Base-by-base conservation (phyloP, 2,113 vertebrate species). In the Hemiprocne comata region DNA sequence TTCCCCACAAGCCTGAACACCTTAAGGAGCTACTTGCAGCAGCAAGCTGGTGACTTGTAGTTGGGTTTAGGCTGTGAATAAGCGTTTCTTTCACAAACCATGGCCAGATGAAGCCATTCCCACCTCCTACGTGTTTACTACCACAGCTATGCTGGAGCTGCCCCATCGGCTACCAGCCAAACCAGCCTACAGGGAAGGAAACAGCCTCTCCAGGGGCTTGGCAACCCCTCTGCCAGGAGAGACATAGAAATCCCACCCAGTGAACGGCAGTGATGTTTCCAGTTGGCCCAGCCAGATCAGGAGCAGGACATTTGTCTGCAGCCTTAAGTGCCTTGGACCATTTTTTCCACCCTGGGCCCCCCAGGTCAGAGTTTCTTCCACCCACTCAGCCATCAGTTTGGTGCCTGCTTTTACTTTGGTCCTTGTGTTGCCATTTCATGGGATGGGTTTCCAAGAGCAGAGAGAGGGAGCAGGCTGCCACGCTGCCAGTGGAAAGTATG, bases 191-290 rank as follows among this genome's bases (percentile, higher is more conserved):
- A 1, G 38, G 42, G 80, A 58, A 58, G 46, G 60, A 36, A 80
- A 38, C 8, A 38, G 46, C 33, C 40, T 34, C 0, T 0, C 2
- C 0, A 0, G 44, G 31, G 23, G 14, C 0, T 5, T 57, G 65
- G 33, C 29, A 58, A 6, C 16, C 21, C 31, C 48, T 82, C 57
- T 75, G 36, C 53, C 9, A 3, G 46, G 31, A 58, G 2, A 85
- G 48, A 51, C 48, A 13, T 1, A 74, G 40, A 33, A 40, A 53
- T 42, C 14, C 13, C 23, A 50, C 51, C 40, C 0, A 0, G 7
- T 12, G 38, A 82, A 24, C 0, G 0, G 62, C n/a, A 82, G 57
- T 2, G 8, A 42, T 7, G 8, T 31, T 75, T 60, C 31, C 50
- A 75, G 33, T 28, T 2, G 1, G 42, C 48, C n/a, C 42, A 75